These are phyloP conservation scores for Laothoe populi DNA, from an alignment of 2,888 invertebrate species.

Conservation along the genomic window DNA sequence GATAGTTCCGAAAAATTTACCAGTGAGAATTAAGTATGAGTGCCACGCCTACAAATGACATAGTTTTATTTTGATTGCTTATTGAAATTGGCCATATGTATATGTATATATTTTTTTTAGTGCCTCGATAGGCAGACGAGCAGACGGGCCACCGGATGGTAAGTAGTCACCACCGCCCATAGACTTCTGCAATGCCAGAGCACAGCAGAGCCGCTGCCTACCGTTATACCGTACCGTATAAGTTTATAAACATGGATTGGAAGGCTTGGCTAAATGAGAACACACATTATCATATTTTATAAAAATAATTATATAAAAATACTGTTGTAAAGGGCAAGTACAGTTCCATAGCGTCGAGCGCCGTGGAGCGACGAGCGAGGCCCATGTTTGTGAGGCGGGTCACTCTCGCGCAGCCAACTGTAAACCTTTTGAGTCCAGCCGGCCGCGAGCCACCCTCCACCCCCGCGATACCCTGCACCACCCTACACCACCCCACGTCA, in stretches of 20 bases:
- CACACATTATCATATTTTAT: conserved; percentile 24
- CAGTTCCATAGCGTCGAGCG: conserved; percentile 68
- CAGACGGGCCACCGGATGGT: too few relatives aligned
- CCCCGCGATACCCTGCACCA: conserved; percentile 34
- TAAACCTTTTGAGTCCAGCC: conserved; percentile 82
- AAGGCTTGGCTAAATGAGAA: background rate
- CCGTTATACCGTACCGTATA: too few relatives aligned
- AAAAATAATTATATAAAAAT: conserved; percentile 28
- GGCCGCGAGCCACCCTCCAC: conserved; percentile 62
- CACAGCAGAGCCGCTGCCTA: too few relatives aligned
- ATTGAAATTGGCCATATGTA: too few relatives aligned
- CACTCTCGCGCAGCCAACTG: conserved; percentile 83
- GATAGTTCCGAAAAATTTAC: too few relatives aligned
- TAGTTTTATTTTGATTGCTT: background rate
- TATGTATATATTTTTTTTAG: too few relatives aligned
- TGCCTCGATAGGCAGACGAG: too few relatives aligned
- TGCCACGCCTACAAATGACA: too few relatives aligned
- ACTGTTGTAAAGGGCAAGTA: conserved; percentile 55
- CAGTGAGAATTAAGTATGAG: too few relatives aligned
- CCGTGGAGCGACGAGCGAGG: conserved; percentile 58
- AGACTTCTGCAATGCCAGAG: too few relatives aligned
- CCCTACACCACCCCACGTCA: conserved; percentile 28
- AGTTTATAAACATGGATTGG: background rate
- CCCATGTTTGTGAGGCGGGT: conserved; percentile 81
- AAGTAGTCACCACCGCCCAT: too few relatives aligned